phyloP scores from a whole-genome alignment of 2,888 invertebrate species.

The Melanotus villosus region DNA sequence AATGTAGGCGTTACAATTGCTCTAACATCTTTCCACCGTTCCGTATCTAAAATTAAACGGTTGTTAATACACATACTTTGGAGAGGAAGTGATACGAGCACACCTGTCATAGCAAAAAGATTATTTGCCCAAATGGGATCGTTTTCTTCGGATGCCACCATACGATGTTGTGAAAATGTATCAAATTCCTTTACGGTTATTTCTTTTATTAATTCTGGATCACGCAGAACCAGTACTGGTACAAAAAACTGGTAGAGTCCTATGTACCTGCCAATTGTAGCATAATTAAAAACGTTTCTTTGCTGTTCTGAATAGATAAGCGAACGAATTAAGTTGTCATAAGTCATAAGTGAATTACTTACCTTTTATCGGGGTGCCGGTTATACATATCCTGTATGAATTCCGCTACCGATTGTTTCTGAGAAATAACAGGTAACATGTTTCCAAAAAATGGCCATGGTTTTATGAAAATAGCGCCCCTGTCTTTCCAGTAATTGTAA shows the following conservation, averaged over 20 bases:
- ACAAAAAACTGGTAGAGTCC: constrained; percentile 55
- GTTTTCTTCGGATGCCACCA: constrained; percentile 57
- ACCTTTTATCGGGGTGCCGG: constrained; percentile 13
- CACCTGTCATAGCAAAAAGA: constrained; percentile 39
- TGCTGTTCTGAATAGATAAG: too few species aligned
- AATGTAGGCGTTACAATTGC: constrained; percentile 42
- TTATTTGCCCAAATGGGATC: constrained; percentile 71
- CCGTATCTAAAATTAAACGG: constrained; percentile 8
- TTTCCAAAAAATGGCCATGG: constrained; percentile 42
- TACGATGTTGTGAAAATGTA: constrained; percentile 27
- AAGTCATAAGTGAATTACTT: not conserved
- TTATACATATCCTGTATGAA: constrained; percentile 15
- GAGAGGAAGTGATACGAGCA: not conserved
- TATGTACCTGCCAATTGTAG: constrained; percentile 52
- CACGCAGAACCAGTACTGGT: constrained; percentile 70
- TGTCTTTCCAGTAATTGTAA: constrained; percentile 30
- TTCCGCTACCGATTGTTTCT: constrained; percentile 4
- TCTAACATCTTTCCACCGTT: constrained; percentile 44
- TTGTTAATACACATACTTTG: not conserved
- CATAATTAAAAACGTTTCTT: too few species aligned
- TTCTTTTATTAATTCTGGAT: too few species aligned
- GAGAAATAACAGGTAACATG: constrained; percentile 6
- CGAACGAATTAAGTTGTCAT: not conserved
- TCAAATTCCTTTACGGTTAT: constrained; percentile 70
- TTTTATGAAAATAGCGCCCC: constrained; percentile 31